These are phyloP conservation scores for Idaea straminata DNA, from an alignment of 2,888 invertebrate genomes.

Conservation along the genomic window DNA sequence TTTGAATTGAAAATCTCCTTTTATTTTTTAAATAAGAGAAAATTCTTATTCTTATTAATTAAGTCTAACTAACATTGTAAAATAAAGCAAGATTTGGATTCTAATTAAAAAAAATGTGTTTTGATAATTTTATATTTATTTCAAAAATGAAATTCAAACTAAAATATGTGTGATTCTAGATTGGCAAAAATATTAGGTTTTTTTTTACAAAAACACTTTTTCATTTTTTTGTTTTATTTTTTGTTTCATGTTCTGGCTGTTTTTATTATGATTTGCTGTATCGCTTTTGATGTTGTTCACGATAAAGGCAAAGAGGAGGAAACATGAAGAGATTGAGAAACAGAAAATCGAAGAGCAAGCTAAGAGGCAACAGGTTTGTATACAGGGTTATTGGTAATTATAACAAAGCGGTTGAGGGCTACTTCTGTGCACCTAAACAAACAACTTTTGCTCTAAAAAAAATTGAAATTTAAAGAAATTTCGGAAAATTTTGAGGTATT, in stretches of 20 bases:
- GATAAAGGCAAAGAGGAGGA: slow-evolving; percentile 89
- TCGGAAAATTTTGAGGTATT: no score
- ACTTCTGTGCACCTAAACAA: no score
- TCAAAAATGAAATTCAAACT: background rate
- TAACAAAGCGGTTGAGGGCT: background rate
- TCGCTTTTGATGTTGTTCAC: slow-evolving; percentile 78
- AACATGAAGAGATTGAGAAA: slow-evolving; percentile 92
- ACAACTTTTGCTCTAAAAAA: no score
- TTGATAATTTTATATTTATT: no score
- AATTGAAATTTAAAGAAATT: no score
- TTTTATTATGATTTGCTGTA: slow-evolving; percentile 69
- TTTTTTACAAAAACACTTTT: background rate
- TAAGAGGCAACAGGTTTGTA: slow-evolving; percentile 90
- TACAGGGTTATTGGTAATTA: background rate
- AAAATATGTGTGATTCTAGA: background rate
- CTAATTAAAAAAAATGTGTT: no score
- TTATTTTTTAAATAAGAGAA: background rate
- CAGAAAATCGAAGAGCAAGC: slow-evolving; percentile 91
- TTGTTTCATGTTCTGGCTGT: slow-evolving; percentile 74
- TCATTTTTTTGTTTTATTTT: slow-evolving; percentile 32
- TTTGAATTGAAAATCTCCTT: background rate
- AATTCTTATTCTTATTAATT: background rate
- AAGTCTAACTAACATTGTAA: no score
- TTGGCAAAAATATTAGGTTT: background rate
- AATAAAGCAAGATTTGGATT: no score